phyloP scores from a whole-genome alignment of 2,888 invertebrate species.

The Caenorhabditis virilis region DNA sequence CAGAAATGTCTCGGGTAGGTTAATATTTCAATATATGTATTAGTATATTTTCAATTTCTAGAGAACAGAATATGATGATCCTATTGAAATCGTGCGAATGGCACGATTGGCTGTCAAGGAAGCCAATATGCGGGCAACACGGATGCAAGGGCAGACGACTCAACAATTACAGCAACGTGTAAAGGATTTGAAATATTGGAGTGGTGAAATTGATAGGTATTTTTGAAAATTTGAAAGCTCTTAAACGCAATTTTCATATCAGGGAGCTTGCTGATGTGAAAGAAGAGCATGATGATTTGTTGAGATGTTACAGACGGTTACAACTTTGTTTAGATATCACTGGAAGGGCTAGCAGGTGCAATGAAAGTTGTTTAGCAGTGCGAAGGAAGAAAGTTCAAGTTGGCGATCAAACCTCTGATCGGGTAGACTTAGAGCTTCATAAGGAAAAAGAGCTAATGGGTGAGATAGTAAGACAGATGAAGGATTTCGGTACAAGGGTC shows the following conservation, averaged over 20 bases:
- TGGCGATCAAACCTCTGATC: slow-evolving; percentile 53
- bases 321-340: slow-evolving; percentile 55
- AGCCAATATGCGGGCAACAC: slow-evolving; percentile 60
- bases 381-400: slow-evolving; percentile 61
- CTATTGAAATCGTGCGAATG: slow-evolving; percentile 61
- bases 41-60: not conserved
- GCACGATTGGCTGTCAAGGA: slow-evolving; percentile 65
- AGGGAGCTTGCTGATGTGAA: slow-evolving; percentile 62
- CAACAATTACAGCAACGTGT: slow-evolving; percentile 62
- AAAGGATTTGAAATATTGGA: slow-evolving; percentile 66
- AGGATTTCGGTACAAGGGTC: slow-evolving; percentile 55
- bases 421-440: slow-evolving; percentile 58
- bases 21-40: not conserved
- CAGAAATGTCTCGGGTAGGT: slow-evolving; percentile 32
- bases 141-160: slow-evolving; percentile 64
- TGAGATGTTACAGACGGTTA: slow-evolving; percentile 54
- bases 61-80: slow-evolving; percentile 60
- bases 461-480: slow-evolving; percentile 56
- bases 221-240: not conserved
- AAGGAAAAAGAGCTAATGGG: slow-evolving; percentile 60
- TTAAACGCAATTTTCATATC: slow-evolving; percentile 1
- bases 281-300: slow-evolving; percentile 62
- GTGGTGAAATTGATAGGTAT: slow-evolving; percentile 64
- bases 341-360: slow-evolving; percentile 44
- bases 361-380: slow-evolving; percentile 60